Base-by-base conservation (phyloP, 2,797 vertebrate genomes). In the Syngnathus acus region DNA sequence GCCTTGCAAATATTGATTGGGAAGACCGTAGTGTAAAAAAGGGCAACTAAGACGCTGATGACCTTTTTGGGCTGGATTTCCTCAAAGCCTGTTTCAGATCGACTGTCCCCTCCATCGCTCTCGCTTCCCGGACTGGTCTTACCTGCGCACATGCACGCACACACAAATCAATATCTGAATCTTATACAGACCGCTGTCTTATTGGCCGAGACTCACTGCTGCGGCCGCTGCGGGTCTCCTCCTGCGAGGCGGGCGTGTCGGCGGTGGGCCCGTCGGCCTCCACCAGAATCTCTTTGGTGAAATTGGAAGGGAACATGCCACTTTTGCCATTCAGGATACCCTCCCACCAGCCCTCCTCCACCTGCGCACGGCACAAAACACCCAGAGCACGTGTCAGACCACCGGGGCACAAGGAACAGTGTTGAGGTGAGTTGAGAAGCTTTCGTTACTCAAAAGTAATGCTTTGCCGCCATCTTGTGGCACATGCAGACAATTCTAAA, bases 331-430 rank as follows among this genome's bases (percentile, higher is more conserved):
- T 92, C 11, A 98, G 93, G 71, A 89, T 53, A 7, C 97, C 97
- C 87, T 98, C 96, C 95, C 95, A 98, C 96, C 97, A 99, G 78
- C 97, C 97, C 81, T 99, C 97, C 80, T 99, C 97, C 64, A 98
- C 95, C 96, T 99, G 70, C 48, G 53, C 9, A 50, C 32, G 3
- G n/a, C 9, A 54, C 21, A 40, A 37, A 32, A 50, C 23, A 50
- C 13, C 16, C 5, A 48, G n/a, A 43, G 9, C 3, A 9, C 8
- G 5, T 11, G 16, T 32, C 32, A 32, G 32, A 32, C 32, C 32
- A 32, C 4, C 32, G 32, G 3, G 32, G 32, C 3, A 32, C 2
- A 13, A 45, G 43, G 43, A 45, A 45, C 43, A 5, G 16, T 47
- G 1, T 17, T 47, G 45, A 47, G 14, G 13, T 14, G 13, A 45